A percentile compares a stretch with the other conserved stretches of the same genome.
Conservation (phyloP, 2,113 vertebrate genomes). For the Lophochroa leadbeateri region DNA sequence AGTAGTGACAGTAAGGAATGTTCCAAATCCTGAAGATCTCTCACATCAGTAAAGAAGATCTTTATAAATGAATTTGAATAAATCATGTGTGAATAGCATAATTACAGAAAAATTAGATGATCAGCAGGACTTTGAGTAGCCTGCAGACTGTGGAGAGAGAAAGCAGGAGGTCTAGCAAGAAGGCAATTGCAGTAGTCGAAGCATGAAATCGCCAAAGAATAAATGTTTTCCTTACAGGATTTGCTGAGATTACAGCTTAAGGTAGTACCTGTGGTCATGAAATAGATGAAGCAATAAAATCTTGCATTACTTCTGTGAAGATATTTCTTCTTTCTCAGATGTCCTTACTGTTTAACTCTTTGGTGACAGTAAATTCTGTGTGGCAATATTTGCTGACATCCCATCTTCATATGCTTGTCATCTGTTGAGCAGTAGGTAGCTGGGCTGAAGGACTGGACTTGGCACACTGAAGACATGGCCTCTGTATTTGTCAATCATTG, state of each 20-base stretch:
- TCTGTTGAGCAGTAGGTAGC: neutral
- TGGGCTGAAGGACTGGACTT: neutral
- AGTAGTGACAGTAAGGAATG: neutral
- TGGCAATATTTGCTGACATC: neutral
- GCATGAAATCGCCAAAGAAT: constrained; percentile 16
- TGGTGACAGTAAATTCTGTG: neutral
- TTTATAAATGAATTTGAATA: neutral
- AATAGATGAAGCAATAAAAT: constrained; percentile 2
- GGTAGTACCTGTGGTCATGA: neutral
- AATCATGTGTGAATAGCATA: neutral
- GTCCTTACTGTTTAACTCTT: neutral
- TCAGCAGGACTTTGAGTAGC: neutral
- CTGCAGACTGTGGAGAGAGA: neutral
- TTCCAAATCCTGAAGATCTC: neutral
- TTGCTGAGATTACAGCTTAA: constrained; percentile 13
- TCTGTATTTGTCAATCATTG: neutral
- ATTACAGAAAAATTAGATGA: neutral
- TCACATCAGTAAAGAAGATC: neutral
- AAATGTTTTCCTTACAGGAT: neutral
- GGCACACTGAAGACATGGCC: neutral
- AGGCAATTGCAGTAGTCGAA: neutral
- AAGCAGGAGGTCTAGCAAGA: neutral
- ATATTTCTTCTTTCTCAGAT: neutral
- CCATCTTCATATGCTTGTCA: neutral
- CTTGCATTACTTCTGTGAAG: neutral